Base-by-base conservation (phyloP, 2,113 vertebrate genomes). In the Siniperca knerii region DNA sequence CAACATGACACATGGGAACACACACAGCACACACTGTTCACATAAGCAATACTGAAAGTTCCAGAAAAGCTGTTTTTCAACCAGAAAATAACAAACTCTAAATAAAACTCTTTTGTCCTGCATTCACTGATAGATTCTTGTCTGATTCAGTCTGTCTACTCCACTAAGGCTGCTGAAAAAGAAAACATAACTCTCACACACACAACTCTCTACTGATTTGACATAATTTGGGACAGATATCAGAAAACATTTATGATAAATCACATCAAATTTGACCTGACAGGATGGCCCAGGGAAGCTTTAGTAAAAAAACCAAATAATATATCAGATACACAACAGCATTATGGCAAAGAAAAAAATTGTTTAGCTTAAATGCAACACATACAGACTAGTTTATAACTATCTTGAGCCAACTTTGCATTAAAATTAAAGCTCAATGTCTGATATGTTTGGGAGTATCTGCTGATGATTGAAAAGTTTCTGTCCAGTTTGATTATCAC, bases 1-100 rank as follows among this genome's bases (percentile, higher is more conserved):
- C 69, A 64, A 25, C 77, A 37, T 68, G 81, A 87, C 46, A 1
- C 72, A 29, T 21, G 5, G 3, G 4, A 54, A 76, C 15, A 76
- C 50, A 75, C 48, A 64, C 64, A 44, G 2, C 46, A 52, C 12
- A 5, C 20, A 8, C 35, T 65, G 54, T 44, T 48, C 21, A 67
- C 25, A 33, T 16, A 20, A 1, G 8, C 8, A 46, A 46, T 20
- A 54, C 37, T 23, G 15, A 10, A 48, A 44, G 20, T 16, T 8
- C 6, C 33, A 33, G 10, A 37, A 21, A 50, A 44, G 29, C 2
- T 37, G 3, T 11, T 50, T 60, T 62, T 48, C 25, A 62, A 62
- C 20, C 7, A 35, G 1, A 75, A 75, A 15, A 62, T 2, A 48
- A 3, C 10, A 52, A 13, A 50, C 13, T 50, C 15, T 16, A 40